Percentiles rank a stretch among this genome's conserved stretches.
Evolutionary conservation across 2,888 invertebrate genomes (phyloP).

Genomic region (Cylindroiulus punctatus): DNA sequence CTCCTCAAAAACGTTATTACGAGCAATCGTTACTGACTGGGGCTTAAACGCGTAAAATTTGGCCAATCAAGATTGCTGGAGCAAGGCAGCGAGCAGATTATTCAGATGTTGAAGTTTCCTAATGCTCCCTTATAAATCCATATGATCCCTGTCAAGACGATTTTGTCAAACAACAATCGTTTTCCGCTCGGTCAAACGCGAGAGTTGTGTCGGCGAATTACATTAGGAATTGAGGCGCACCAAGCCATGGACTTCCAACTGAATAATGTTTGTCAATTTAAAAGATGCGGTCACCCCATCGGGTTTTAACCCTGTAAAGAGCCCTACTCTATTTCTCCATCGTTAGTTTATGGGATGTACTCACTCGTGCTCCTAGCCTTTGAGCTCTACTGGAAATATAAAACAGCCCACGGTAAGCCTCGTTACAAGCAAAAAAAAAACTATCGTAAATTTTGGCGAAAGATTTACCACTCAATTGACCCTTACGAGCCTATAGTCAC

Average conservation of each 20-base stretch:
- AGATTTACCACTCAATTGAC: slow-evolving; percentile 42
- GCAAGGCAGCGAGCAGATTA: background rate
- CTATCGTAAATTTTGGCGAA: slow-evolving; percentile 2
- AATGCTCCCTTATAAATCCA: slow-evolving; percentile 50
- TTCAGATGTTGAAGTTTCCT: slow-evolving; percentile 46
- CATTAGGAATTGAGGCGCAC: slow-evolving; percentile 29
- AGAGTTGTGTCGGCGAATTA: slow-evolving; percentile 22
- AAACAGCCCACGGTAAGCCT: background rate
- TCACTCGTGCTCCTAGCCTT: slow-evolving; percentile 23
- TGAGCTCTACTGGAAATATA: slow-evolving; percentile 26
- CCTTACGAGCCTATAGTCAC: slow-evolving; percentile 1
- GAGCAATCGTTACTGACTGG: background rate
- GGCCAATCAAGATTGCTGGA: background rate
- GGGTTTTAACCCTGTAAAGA: no score
- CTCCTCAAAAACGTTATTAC: no score
- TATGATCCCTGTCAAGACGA: slow-evolving; percentile 52
- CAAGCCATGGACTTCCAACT: background rate
- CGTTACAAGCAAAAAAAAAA: background rate
- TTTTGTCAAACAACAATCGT: slow-evolving; percentile 51
- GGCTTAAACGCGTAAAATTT: background rate
- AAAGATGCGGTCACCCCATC: slow-evolving; percentile 38
- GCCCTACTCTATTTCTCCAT: background rate
- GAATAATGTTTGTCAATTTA: slow-evolving; percentile 42
- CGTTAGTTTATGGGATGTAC: slow-evolving; percentile 17
- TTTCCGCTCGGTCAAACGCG: slow-evolving; percentile 46